Evolutionary conservation across 2,888 invertebrate species (phyloP), one percentile per base, ranked within the genome.

Genomic region (Amphipyra tragopoginis): DNA sequence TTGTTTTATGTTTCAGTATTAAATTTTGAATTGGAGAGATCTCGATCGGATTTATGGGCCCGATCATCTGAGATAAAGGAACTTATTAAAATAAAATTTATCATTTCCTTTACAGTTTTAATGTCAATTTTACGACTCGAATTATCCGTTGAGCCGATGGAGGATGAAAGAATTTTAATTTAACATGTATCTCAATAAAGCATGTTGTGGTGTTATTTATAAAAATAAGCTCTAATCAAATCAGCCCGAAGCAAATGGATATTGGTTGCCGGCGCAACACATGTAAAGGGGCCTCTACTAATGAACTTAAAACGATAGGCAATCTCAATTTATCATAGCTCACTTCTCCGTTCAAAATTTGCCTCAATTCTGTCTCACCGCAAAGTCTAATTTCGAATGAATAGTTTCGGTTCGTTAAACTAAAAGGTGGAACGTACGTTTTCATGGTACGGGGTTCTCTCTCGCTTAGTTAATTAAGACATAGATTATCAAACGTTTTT

Each of bases 401-500:
- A 39, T 0, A 0, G 0, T n/a, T 48, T 50, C 14, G 33, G 48
- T 69, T 62, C 56, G 60, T 68, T 56, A 52, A 72, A 77, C 59
- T 57, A 55, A 64, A 71, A 73, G 72, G 70, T 75, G 75, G 74
- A 79, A 79, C 74, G 75, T 75, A 72, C 74, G 72, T 65, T 83
- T 73, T 78, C 80, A 71, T 81, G 77, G 89, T 88, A 86, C 85
- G 70, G 75, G 86, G 80, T 75, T 81, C 85, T 84, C 90, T 88
- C 91, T 90, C 91, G 92, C 91, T 92, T 87, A 87, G 93, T 94
- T 94, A 94, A 94, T 94, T 94, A 94, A 94, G 94, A 94, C 94
- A 93, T 93, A 93, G 91, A 93, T 94, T 94, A 94, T 93, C 93
- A 90, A 93, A 91, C 92, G 92, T 90, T 93, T 93, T 90, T 85